Evolutionary conservation across 2,888 invertebrate genomes (phyloP).

Genomic region (Andrena fulva): DNA sequence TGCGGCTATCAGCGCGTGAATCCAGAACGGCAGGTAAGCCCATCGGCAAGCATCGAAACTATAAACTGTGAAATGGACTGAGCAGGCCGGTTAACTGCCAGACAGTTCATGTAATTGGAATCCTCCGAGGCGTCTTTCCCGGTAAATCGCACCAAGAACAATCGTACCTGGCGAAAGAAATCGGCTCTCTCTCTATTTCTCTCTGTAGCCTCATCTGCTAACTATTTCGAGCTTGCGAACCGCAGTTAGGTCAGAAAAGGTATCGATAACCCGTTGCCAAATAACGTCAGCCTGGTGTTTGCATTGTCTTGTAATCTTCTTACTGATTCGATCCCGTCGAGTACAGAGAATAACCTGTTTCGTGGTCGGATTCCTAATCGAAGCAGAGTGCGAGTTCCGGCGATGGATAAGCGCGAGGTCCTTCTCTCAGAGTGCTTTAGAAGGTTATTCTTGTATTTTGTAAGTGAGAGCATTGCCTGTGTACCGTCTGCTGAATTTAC

Average conservation of each 20-base stretch:
- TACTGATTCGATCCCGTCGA: background rate
- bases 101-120: slow-evolving; percentile 46
- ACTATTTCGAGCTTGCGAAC: background rate
- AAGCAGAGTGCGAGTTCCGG: background rate
- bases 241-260: background rate
- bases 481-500: background rate
- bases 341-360: background rate
- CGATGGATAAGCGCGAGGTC: background rate
- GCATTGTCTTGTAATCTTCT: background rate
- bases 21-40: slow-evolving; percentile 17
- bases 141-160: slow-evolving; percentile 15
- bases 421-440: background rate
- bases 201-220: background rate
- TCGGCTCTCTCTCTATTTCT: background rate
- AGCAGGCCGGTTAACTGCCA: slow-evolving; percentile 15
- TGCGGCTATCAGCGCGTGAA: slow-evolving; percentile 13
- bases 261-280: background rate
- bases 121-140: slow-evolving; percentile 9
- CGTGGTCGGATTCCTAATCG: background rate
- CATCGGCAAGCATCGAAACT: slow-evolving; percentile 32
- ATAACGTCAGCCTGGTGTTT: background rate
- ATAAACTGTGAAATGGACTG: slow-evolving; percentile 53
- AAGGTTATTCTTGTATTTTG: background rate
- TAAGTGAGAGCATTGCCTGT: background rate
- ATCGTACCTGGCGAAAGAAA: background rate